These are phyloP conservation scores for Chlorocebus sabaeus DNA, from an alignment of 2,113 vertebrate genomes.

Conservation along the genomic window DNA sequence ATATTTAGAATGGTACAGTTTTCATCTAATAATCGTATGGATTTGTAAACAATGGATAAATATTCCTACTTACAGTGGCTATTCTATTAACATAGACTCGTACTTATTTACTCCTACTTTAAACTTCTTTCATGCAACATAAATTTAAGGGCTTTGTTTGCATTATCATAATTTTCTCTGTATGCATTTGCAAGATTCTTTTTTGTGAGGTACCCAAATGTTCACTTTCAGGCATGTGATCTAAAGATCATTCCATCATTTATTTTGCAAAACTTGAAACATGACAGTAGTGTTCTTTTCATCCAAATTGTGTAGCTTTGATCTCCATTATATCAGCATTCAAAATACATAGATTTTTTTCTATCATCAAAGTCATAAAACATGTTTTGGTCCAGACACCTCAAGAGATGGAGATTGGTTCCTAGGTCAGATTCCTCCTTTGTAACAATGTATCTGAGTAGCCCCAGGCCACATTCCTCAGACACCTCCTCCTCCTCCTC, in stretches of 20 bases:
- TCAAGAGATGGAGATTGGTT: neutral
- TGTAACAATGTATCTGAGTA: neutral
- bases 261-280: conserved; percentile 37
- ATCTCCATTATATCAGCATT: conserved; percentile 64
- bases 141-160: neutral
- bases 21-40: neutral
- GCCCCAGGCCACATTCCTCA: conserved; percentile 32
- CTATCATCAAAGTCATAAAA: conserved; percentile 42
- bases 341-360: neutral
- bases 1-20: neutral
- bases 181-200: neutral
- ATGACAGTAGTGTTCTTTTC: conserved; percentile 25
- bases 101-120: neutral
- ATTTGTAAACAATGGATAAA: neutral
- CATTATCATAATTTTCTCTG: neutral
- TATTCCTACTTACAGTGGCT: neutral
- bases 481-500: neutral
- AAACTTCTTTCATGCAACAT: neutral
- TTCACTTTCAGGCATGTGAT: neutral
- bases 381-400: conserved; percentile 41
- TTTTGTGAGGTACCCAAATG: neutral
- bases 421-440: conserved; percentile 12
- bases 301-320: conserved; percentile 45
- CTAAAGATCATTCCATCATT: neutral
- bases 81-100: neutral